phyloP scores from a whole-genome alignment of 2,888 invertebrate species.

The Leptinotarsa peninsularis region DNA sequence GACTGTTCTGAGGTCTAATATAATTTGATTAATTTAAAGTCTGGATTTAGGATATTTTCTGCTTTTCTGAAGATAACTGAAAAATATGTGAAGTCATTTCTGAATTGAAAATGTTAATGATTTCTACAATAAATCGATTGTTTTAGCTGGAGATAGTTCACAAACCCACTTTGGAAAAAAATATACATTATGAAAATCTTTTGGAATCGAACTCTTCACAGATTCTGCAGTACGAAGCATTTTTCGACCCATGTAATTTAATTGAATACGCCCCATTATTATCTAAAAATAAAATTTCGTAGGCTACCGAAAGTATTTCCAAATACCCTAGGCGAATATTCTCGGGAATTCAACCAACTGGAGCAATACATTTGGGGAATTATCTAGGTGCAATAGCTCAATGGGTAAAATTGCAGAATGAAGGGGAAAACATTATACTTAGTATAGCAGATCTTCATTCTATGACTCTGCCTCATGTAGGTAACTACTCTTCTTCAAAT shows the following conservation, averaged over 20 bases:
- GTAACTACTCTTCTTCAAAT: not conserved
- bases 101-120: too few relatives aligned
- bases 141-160: too few relatives aligned
- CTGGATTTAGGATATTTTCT: too few relatives aligned
- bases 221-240: conserved; percentile 5
- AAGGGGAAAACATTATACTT: conserved; percentile 76
- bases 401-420: conserved; percentile 86
- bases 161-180: not conserved
- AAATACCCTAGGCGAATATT: conserved; percentile 71
- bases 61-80: too few relatives aligned
- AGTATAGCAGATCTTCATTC: conserved; percentile 95
- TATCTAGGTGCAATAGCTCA: conserved; percentile 93
- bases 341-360: conserved; percentile 97
- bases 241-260: conserved; percentile 29
- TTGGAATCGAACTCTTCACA: not conserved
- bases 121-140: too few relatives aligned
- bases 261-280: not conserved
- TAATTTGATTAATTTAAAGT: too few relatives aligned
- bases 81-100: too few relatives aligned
- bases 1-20: too few relatives aligned
- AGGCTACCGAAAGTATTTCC: conserved; percentile 28
- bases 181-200: not conserved
- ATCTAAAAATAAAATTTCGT: conserved; percentile 29
- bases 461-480: conserved; percentile 85
- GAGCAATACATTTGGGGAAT: conserved; percentile 93